Evolutionary conservation across 2,113 vertebrate species (phyloP), one percentile per base, ranked within the genome.

Genomic region (Tonatia bakeri): DNA sequence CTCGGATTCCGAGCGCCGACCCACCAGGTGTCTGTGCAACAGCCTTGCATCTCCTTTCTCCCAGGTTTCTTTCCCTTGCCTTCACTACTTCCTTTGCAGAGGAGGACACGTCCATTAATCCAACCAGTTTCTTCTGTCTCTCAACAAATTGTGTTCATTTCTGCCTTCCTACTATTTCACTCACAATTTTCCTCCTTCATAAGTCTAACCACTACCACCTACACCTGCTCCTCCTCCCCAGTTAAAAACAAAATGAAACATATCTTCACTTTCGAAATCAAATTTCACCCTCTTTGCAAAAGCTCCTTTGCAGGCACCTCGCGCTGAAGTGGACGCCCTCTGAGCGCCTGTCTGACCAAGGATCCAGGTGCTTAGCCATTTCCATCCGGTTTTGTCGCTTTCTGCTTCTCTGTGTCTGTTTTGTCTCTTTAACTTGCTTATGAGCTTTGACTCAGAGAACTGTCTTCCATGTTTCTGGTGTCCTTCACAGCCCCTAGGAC

Each of bases 21-120:
- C 3, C 0, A 10, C 9, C 0, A 0, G 26, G 38, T 40, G 5
- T 36, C 26, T 38, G 26, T 13, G 38, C 28, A 47, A 36, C 4
- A 52, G 36, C 54, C 10, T 52, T 26, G 83, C 15, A 0, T 19
- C 38, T 73, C 70, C 14, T 87, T 59, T 75, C 15, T 38, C 52
- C 26, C 50, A 36, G 64, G 1, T 19, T 81, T 28, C 36, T 12
- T 61, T 84, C 50, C 47, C 31, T 95, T 45, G 20, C 45, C 59
- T 64, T 54, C 0, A 22, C 45, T 61, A 2, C 69, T 94, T 38
- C 82, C 73, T 82, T 72, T 79, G 67, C 10, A 36, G 43, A 43
- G 7, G 86, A 93, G 77, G 52, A 56, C 45, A 76, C 5, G 7
- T 24, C 75, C 33, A 36, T 88, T 89, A 75, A n/a, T 85, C 45